phyloP scores from a whole-genome alignment of 2,797 vertebrate genomes.

The Enteromius mattozi region DNA sequence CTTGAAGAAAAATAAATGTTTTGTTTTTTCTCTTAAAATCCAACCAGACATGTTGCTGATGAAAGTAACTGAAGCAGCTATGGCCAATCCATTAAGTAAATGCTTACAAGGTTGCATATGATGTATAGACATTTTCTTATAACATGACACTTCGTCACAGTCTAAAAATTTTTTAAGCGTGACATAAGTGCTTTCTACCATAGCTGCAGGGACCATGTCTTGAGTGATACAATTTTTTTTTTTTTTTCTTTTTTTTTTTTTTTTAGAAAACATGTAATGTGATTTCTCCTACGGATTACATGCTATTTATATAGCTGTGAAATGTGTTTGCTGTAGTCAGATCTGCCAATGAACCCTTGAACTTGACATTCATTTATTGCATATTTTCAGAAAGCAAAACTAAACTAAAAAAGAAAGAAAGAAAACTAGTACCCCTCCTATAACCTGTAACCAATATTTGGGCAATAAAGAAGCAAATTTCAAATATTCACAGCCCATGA shows the following conservation, averaged over 20 bases:
- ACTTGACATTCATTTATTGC: neutral
- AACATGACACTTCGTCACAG: neutral
- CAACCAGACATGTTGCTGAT: neutral
- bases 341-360: neutral
- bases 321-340: conserved; percentile 4
- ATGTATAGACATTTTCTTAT: neutral
- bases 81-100: neutral
- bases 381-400: neutral
- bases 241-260: neutral
- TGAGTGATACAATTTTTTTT: neutral
- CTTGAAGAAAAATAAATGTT: conserved; percentile 2
- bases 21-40: neutral
- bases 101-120: conserved; percentile 6
- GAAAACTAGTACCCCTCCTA: neutral
- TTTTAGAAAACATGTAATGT: neutral
- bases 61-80: conserved; percentile 12
- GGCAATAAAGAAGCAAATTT: neutral
- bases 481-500: neutral
- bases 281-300: neutral
- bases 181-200: neutral
- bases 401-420: neutral
- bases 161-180: neutral
- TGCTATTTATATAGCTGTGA: neutral
- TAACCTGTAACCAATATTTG: neutral
- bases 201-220: neutral